Base-by-base conservation (phyloP, 2,113 vertebrate species). In the Ursus arctos region DNA sequence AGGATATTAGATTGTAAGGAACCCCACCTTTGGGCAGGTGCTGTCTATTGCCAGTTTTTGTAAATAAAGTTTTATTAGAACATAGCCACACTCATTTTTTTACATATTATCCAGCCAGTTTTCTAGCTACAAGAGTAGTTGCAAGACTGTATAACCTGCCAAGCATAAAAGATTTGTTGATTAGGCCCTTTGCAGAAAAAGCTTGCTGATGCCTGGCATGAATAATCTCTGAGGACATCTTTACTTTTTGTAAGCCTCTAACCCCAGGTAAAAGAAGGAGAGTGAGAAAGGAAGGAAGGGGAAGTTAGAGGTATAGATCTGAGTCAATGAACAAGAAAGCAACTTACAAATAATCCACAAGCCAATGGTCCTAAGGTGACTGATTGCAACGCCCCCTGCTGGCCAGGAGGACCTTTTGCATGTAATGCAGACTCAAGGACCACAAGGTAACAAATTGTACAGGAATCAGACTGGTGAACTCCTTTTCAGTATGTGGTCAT, bases 341-440 rank as follows among this genome's bases (percentile, higher is more conserved):
- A 74, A 65, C 11, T 94, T 86, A 22, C 18, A 43, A 97, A 33
- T 3, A 49, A 63, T 24, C 13, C 49, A 26, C 31, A 40, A 61
- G 4, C 51, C 1, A n/a, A 2, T 76, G 51, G n/a, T 80, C 22
- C 61, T 63, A 47, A n/a, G 5, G n/a, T 80, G 26, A 92, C 10
- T 31, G 57, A 10, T 55, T 65, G 33, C n/a, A 95, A 63, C 16
- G 1, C 33, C 76, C 43, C 21, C 71, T 95, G 21, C 28, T 91
- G 95, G 88, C 28, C 31, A 33, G 79, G 87, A 94, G 83, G 90
- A 92, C 69, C 47, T 77, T 85, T 49, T 26, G 18, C 13, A 59
- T 61, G 10, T 33, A 21, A 47, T 1, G 40, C 31, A n/a, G 18
- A 31, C 65, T 71, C 36, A 14, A 81, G 13, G 55, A 19, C 43